Evolutionary conservation across 2,113 vertebrate species (phyloP).

Genomic region (Psittacula cyanocephala): DNA sequence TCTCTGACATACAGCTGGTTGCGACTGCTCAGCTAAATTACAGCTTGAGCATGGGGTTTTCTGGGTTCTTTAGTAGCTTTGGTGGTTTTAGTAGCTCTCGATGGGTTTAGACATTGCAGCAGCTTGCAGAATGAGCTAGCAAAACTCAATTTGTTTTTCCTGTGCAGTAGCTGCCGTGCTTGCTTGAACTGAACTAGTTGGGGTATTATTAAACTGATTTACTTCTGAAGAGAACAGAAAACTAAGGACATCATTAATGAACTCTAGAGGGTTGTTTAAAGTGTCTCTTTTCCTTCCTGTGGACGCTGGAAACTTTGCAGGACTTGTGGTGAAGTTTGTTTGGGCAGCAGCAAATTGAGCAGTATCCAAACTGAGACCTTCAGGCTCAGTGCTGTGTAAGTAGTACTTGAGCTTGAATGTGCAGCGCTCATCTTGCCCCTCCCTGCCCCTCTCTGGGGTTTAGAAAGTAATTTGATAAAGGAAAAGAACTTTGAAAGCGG

Average conservation of each 20-base stretch:
- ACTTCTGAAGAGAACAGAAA: background rate
- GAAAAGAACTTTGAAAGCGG: background rate
- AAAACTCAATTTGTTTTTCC: background rate
- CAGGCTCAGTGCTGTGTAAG: background rate
- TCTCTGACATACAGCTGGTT: background rate
- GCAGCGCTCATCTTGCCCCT: background rate
- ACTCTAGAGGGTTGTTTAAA: background rate
- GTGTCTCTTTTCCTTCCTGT: background rate
- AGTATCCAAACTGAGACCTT: background rate
- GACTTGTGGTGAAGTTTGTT: background rate
- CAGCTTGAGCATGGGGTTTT: background rate
- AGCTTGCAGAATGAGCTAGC: background rate
- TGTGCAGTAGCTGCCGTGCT: background rate
- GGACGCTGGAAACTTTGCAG: background rate
- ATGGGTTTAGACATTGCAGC: background rate
- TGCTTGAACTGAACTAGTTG: background rate
- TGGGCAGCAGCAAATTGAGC: background rate
- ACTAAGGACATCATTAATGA: background rate
- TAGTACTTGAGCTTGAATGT: background rate
- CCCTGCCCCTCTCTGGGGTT: background rate
- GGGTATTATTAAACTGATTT: conserved; percentile 48
- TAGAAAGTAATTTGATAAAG: conserved; percentile 1
- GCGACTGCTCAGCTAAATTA: background rate
- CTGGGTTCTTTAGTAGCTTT: background rate
- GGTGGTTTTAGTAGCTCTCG: background rate